A percentile compares a stretch with the other conserved stretches of the same genome.
Evolutionary conservation across 2,113 vertebrate species (phyloP).

Genomic region (Hystrix brachyura): DNA sequence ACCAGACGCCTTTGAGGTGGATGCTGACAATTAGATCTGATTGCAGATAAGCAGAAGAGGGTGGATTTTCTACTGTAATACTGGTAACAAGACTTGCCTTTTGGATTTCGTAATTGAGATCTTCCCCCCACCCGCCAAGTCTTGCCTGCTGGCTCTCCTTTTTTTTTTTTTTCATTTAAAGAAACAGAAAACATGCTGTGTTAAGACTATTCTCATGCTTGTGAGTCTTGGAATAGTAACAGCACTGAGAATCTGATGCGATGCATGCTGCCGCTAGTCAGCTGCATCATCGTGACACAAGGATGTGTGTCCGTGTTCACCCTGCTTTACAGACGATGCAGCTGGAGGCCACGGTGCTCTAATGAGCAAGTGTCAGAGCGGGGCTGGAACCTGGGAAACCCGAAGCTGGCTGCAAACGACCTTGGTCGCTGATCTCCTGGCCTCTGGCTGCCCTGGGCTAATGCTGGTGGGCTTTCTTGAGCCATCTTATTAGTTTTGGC

Average conservation of each 20-base stretch:
- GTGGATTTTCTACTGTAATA: not conserved
- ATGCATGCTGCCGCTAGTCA: accelerated
- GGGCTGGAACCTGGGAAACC: not conserved
- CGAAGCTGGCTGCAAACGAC: not conserved
- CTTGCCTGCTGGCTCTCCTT: not conserved
- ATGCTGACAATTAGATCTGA: not conserved
- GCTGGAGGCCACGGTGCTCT: not conserved
- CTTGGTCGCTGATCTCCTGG: not conserved
- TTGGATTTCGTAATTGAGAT: too few species aligned
- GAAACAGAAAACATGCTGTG: not conserved
- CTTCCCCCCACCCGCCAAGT: not conserved
- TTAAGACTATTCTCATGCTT: not conserved
- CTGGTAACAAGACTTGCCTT: not conserved
- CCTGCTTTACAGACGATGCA: not conserved
- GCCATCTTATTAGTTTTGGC: not conserved
- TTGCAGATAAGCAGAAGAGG: not conserved
- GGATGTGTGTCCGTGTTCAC: not conserved
- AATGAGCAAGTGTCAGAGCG: not conserved
- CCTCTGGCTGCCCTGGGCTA: not conserved
- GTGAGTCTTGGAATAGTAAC: not conserved
- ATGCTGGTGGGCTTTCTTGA: not conserved
- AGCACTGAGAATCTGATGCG: not conserved
- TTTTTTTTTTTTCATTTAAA: not conserved
- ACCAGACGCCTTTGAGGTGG: not conserved
- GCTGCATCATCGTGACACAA: too few species aligned